Conservation (phyloP, 2,888 invertebrate species). For the Rhogogaster chlorosoma region DNA sequence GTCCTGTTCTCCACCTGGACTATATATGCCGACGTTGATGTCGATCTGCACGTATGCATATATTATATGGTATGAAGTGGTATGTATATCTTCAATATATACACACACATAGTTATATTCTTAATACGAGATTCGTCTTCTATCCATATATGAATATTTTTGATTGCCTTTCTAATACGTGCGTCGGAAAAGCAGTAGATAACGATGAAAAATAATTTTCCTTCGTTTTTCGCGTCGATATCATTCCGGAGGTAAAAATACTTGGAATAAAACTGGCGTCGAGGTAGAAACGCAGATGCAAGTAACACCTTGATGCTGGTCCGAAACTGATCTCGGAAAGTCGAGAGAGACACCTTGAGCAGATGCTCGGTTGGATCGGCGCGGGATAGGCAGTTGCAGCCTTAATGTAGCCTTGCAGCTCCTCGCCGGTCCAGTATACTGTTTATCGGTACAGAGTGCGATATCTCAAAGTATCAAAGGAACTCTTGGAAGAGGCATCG, state of each 20-base stretch:
- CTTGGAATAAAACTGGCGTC: not conserved
- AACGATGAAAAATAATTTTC: not conserved
- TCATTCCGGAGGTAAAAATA: not conserved
- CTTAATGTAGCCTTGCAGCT: not conserved
- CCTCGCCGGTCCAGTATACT: not conserved
- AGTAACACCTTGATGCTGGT: constrained; percentile 27
- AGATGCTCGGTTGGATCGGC: constrained; percentile 24
- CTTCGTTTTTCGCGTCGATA: not conserved
- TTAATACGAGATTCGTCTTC: not conserved
- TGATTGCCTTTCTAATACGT: not conserved
- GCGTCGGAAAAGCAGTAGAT: not conserved
- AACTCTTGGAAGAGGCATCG: not conserved
- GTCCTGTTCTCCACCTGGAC: constrained; percentile 44
- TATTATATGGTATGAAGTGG: not conserved
- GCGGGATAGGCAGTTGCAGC: not conserved
- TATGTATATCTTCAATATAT: not conserved
- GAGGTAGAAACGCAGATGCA: constrained; percentile 24
- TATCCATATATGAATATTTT: not conserved
- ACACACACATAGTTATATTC: not conserved
- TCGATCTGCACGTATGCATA: constrained; percentile 1
- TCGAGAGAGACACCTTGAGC: constrained; percentile 37
- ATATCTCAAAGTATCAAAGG: not conserved
- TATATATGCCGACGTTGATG: constrained; percentile 22
- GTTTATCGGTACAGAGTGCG: not conserved
- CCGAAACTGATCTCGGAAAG: constrained; percentile 30